These are phyloP conservation scores for Muscicapa comitata DNA, from an alignment of 2,797 vertebrate genomes.

Conservation along the genomic window DNA sequence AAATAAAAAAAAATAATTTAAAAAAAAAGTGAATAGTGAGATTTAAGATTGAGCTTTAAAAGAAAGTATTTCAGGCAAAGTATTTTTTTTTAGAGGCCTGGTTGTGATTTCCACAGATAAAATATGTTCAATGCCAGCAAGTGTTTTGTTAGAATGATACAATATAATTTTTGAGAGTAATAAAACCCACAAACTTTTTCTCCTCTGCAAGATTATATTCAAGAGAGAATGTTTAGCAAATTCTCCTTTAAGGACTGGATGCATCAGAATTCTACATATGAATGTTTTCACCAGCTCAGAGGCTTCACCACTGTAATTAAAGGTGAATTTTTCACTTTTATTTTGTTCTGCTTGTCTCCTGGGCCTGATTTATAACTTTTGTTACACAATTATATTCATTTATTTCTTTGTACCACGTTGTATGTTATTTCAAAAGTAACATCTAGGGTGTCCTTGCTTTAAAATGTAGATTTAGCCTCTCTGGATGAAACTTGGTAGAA, in stretches of 20 bases:
- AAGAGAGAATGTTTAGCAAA: slow-evolving; percentile 47
- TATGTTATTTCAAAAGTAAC: slow-evolving; percentile 77
- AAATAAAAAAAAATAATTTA: not conserved
- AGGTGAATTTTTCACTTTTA: slow-evolving; percentile 70
- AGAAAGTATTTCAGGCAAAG: slow-evolving; percentile 12
- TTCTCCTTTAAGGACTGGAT: slow-evolving; percentile 42
- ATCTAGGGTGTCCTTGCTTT: slow-evolving; percentile 80
- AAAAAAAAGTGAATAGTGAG: not conserved
- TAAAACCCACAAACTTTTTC: not conserved
- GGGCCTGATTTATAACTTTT: slow-evolving; percentile 75
- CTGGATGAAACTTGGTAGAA: slow-evolving; percentile 67
- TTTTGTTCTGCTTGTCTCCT: slow-evolving; percentile 71
- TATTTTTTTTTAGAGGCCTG: slow-evolving; percentile 12
- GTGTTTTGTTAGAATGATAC: slow-evolving; percentile 16
- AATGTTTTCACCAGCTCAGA: slow-evolving; percentile 65
- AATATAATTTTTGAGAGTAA: slow-evolving; percentile 38
- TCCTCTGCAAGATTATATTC: slow-evolving; percentile 48
- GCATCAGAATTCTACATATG: slow-evolving; percentile 68
- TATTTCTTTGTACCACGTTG: slow-evolving; percentile 75
- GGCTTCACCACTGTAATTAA: slow-evolving; percentile 68
- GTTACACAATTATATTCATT: slow-evolving; percentile 73
- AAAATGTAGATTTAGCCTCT: slow-evolving; percentile 80
- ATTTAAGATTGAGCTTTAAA: not conserved
- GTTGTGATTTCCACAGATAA: slow-evolving; percentile 20
- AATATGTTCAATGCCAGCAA: slow-evolving; percentile 29